phyloP scores from a whole-genome alignment of 2,888 invertebrate genomes.

The Rhabditoides inermis region DNA sequence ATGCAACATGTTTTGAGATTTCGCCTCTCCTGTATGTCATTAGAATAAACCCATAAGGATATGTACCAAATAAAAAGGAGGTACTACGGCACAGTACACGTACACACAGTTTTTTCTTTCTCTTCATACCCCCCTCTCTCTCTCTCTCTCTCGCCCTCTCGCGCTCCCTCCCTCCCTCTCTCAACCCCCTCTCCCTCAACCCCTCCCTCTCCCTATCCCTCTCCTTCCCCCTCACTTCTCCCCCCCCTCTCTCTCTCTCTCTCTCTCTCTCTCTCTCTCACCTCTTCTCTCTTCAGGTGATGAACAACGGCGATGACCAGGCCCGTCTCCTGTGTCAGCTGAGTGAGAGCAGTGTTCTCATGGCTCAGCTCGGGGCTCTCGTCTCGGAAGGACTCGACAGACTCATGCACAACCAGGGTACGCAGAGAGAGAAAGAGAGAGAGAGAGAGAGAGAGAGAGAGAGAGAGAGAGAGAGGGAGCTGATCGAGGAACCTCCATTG shows the following conservation, averaged over 20 bases:
- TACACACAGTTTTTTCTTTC: conserved; percentile 4
- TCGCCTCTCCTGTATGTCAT: too few species aligned
- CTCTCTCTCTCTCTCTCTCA: conserved; percentile 4
- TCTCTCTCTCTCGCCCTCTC: neutral
- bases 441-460: neutral
- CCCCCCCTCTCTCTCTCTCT: neutral
- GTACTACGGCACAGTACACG: too few species aligned
- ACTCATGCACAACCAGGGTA: conserved; percentile 43
- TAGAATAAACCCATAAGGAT: too few species aligned
- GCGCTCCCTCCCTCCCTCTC: conserved; percentile 1
- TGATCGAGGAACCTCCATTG: neutral
- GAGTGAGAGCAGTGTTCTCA: conserved; percentile 37
- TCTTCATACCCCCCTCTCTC: neutral
- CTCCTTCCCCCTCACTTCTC: neutral
- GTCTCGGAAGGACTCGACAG: conserved; percentile 47
- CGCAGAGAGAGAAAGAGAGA: too few species aligned
- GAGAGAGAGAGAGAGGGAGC: too few species aligned
- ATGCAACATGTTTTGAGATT: too few species aligned
- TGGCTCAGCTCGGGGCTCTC: conserved; percentile 46
- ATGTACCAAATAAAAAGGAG: too few species aligned
- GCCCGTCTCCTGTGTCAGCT: conserved; percentile 42
- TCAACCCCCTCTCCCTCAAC: neutral
- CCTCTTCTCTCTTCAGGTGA: neutral
- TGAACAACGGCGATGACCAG: conserved; percentile 27
- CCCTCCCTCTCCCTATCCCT: neutral